Conservation (phyloP, 2,888 invertebrate species). For the Tachina fera region DNA sequence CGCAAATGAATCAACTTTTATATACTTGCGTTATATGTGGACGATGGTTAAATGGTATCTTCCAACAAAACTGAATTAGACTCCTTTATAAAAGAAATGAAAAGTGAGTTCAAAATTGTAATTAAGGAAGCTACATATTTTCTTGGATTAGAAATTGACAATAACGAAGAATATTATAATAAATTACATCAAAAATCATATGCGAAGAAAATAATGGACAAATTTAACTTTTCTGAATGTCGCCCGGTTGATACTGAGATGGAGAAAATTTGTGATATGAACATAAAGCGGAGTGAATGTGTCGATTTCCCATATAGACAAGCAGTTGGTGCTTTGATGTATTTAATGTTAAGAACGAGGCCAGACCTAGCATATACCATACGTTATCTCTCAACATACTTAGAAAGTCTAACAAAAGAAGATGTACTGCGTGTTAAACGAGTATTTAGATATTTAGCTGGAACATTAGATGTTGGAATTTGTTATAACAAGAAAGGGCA, state of each 20-base stretch:
- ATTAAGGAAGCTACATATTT: conserved; percentile 76
- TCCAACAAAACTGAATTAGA: too few relatives aligned
- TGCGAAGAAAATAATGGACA: conserved; percentile 9
- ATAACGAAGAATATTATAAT: background rate
- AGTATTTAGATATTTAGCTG: too few relatives aligned
- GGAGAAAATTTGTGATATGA: background rate
- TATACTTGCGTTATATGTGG: conserved; percentile 73
- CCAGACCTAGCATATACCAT: conserved; percentile 7
- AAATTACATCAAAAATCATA: conserved; percentile 37
- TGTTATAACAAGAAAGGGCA: too few relatives aligned
- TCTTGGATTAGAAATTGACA: conserved; percentile 71
- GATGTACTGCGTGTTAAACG: background rate
- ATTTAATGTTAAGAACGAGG: too few relatives aligned
- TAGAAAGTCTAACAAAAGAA: conserved; percentile 10
- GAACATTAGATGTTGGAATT: background rate
- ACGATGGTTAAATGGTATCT: conserved; percentile 74
- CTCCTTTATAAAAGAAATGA: conserved; percentile 57
- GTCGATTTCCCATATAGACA: conserved; percentile 43
- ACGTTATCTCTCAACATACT: conserved; percentile 25
- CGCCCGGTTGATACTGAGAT: background rate
- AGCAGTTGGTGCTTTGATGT: conserved; percentile 44
- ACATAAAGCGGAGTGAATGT: background rate
- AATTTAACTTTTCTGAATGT: conserved; percentile 24
- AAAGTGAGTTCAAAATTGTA: conserved; percentile 79
- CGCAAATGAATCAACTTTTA: too few relatives aligned